Evolutionary conservation across 2,797 vertebrate species (phyloP).

Genomic region (Cynodonichthys magdalenae): DNA sequence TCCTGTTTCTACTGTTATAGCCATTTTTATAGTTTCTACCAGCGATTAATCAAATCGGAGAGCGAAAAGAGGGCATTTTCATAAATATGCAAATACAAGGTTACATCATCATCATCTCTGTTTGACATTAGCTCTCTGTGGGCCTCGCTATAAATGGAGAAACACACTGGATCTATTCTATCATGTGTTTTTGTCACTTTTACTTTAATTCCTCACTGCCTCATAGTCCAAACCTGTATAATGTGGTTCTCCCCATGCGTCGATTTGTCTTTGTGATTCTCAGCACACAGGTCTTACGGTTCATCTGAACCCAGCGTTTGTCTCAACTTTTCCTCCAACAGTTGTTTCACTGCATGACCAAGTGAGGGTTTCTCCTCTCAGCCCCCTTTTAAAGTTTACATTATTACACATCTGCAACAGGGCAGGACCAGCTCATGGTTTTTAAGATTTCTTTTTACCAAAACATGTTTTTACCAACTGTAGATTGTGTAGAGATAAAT

Average conservation of each 20-base stretch:
- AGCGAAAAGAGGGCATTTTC: constrained; percentile 74
- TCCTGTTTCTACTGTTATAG: constrained; percentile 70
- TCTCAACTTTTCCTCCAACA: constrained; percentile 40
- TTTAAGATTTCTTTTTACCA: constrained; percentile 71
- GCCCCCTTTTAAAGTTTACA: constrained; percentile 68
- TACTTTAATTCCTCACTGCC: constrained; percentile 56
- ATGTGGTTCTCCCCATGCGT: constrained; percentile 53
- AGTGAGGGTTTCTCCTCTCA: constrained; percentile 48
- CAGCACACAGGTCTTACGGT: constrained; percentile 49
- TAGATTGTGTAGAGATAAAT: constrained; percentile 71
- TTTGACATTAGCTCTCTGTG: constrained; percentile 41
- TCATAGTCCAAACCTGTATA: constrained; percentile 60
- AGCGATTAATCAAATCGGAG: constrained; percentile 78
- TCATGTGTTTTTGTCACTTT: constrained; percentile 59
- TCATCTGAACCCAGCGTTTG: constrained; percentile 75
- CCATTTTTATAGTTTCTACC: constrained; percentile 78
- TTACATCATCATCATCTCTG: constrained; percentile 42
- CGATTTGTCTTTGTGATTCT: constrained; percentile 57
- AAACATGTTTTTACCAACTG: constrained; percentile 76
- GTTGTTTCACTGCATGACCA: constrained; percentile 61
- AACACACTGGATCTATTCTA: constrained; percentile 36
- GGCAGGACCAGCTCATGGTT: constrained; percentile 56
- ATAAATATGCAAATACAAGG: constrained; percentile 82
- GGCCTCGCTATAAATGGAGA: constrained; percentile 46
- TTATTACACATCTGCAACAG: constrained; percentile 57